phyloP scores from a whole-genome alignment of 2,797 vertebrate genomes.

The Tokudaia tokunoshimensis region DNA sequence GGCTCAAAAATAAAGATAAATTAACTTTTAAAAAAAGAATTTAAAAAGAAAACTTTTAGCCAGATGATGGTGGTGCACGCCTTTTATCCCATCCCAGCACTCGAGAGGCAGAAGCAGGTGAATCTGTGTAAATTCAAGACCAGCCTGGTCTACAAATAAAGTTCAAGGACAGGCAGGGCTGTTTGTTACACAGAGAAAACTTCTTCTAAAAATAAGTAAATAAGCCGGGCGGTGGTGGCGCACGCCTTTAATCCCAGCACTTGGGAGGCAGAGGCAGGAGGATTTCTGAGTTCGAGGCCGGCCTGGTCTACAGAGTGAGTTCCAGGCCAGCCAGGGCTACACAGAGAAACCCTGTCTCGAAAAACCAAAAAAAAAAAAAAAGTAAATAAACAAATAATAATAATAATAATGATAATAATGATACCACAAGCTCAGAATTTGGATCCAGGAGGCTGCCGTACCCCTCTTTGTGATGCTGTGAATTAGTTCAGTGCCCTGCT shows the following conservation, averaged over 20 bases:
- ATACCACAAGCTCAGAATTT: background rate
- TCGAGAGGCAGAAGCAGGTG: background rate
- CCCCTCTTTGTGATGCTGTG: slow-evolving; percentile 23
- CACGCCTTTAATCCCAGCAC: too few relatives aligned
- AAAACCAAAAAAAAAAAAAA: too few relatives aligned
- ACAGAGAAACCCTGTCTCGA: too few relatives aligned
- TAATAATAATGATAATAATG: background rate
- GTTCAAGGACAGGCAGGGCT: background rate
- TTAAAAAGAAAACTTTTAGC: background rate
- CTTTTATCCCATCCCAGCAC: background rate
- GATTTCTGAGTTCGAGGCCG: too few relatives aligned
- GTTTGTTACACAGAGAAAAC: background rate
- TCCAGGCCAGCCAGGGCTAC: too few relatives aligned
- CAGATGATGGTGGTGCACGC: background rate
- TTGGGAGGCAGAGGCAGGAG: too few relatives aligned
- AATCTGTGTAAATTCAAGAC: background rate
- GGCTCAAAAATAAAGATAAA: background rate
- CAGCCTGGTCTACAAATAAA: background rate
- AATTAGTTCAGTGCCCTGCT: background rate
- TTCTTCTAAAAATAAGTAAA: background rate
- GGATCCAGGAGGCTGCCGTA: background rate
- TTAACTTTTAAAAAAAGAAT: background rate
- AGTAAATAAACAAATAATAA: background rate
- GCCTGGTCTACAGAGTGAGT: too few relatives aligned
- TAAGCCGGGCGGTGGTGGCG: too few relatives aligned